These are phyloP conservation scores for Tenebrosternarchus preto DNA, from an alignment of 2,113 vertebrate species.

Conservation along the genomic window DNA sequence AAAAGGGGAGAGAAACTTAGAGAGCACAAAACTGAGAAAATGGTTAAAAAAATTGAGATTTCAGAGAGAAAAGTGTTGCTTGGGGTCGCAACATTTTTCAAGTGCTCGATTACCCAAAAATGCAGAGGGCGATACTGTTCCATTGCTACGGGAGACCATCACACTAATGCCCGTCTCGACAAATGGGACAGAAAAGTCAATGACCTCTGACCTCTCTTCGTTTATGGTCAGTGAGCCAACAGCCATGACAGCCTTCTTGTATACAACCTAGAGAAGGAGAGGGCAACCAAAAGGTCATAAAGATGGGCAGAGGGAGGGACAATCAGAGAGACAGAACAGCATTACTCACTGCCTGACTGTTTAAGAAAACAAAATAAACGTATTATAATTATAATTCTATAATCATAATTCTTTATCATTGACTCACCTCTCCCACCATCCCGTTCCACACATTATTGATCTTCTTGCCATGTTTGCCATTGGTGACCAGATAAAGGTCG, in stretches of 20 bases:
- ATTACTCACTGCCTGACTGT: no score
- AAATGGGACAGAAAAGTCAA: constrained; percentile 96
- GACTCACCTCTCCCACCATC: constrained; percentile 95
- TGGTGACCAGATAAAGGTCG: constrained; percentile 95
- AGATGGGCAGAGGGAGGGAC: background rate
- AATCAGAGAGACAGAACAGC: background rate
- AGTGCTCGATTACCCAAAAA: constrained; percentile 83
- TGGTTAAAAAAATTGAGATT: constrained; percentile 65
- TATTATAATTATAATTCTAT: no score
- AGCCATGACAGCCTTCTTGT: constrained; percentile 93
- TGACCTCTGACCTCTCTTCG: constrained; percentile 92
- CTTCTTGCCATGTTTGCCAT: constrained; percentile 98
- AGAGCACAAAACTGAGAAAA: constrained; percentile 59
- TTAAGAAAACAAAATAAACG: no score
- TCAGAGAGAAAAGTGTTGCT: constrained; percentile 54
- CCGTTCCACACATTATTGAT: constrained; percentile 98
- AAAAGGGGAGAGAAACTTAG: constrained; percentile 31
- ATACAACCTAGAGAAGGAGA: constrained; percentile 82
- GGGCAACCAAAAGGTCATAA: background rate
- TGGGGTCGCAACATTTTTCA: background rate
- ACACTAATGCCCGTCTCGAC: constrained; percentile 98
- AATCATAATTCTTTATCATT: background rate
- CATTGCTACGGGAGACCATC: constrained; percentile 98
- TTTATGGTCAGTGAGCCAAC: constrained; percentile 97
- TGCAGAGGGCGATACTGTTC: constrained; percentile 95